Evolutionary conservation across 2,797 vertebrate species (phyloP), one percentile per base, ranked within the genome.

Genomic region (Leptatherina wallacei): DNA sequence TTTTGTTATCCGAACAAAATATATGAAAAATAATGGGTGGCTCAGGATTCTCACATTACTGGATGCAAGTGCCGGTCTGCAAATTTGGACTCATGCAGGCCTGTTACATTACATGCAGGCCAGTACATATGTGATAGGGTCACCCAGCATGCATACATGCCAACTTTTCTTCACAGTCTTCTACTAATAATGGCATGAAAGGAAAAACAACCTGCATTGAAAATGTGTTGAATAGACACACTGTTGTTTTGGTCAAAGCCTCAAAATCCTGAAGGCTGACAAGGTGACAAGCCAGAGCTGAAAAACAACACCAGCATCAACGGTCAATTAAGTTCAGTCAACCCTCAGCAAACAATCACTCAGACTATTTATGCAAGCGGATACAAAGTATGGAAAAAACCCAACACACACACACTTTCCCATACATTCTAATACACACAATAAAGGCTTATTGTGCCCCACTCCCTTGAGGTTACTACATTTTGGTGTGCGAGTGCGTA

Each of bases 381-480:
- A 76, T 35, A 65, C 58, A 10, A 68, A 61, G 54, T 20, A 49
- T n/a, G 58, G 24, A 56, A 78, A 75, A 76, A 58, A 64, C 60
- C 51, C 49, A 79, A 42, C 29, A 42, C 47, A 30, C 78, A 66
- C 77, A 30, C 51, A 61, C 30, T 40, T 56, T n/a, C 38, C 54
- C 65, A 52, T 29, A 81, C 47, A 75, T 54, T 73, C 49, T 73
- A 58, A 61, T 56, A 66, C 47, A 51, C 35, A 85, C 51, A 81
- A 61, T 70, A 72, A 69, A 76, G 79, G 12, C 36, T 71, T 72
- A 69, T 77, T 82, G 74, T 68, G 51, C 66, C 57, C 70, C 11
- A 63, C 63, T 83, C 27, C 16, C 24, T 33, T 54, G 49, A 59
- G 69, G 72, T 63, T 58, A 22, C 22, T 70, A 38, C 75, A 56